Evolutionary conservation across 2,888 invertebrate genomes (phyloP).

Genomic region (Germaria angustata): DNA sequence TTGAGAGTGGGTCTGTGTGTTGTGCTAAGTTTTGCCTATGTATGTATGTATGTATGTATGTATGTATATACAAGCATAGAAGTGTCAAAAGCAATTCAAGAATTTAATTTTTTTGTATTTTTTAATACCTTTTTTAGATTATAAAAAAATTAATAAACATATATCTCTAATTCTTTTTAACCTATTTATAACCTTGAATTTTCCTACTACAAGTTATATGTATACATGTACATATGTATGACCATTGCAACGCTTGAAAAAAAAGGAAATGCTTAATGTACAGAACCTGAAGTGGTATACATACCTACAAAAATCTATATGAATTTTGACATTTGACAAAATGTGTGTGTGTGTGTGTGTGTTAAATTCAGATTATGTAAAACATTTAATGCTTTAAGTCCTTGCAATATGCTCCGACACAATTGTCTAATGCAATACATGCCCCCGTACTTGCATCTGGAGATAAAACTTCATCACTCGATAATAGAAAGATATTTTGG

Average conservation of each 20-base stretch:
- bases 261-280: slow-evolving; percentile 23
- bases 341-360: slow-evolving; percentile 33
- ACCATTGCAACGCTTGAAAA: neutral
- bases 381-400: slow-evolving; percentile 70
- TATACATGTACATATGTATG: no score
- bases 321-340: slow-evolving; percentile 57
- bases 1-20: neutral
- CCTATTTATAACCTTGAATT: slow-evolving; percentile 58
- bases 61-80: neutral
- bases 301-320: slow-evolving; percentile 63
- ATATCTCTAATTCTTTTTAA: neutral
- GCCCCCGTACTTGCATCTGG: neutral
- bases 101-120: neutral
- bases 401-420: slow-evolving; percentile 63
- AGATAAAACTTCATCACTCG: neutral
- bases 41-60: neutral
- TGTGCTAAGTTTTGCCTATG: neutral
- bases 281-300: slow-evolving; percentile 56
- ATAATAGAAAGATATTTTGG: neutral
- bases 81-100: neutral
- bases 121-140: neutral
- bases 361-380: slow-evolving; percentile 69
- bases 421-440: neutral
- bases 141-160: neutral
- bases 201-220: no score